Evolutionary conservation across 92 coral and sea anemone species (phyloP), one percentile per base, ranked within the genome.

Genomic region (Porites divaricata): DNA sequence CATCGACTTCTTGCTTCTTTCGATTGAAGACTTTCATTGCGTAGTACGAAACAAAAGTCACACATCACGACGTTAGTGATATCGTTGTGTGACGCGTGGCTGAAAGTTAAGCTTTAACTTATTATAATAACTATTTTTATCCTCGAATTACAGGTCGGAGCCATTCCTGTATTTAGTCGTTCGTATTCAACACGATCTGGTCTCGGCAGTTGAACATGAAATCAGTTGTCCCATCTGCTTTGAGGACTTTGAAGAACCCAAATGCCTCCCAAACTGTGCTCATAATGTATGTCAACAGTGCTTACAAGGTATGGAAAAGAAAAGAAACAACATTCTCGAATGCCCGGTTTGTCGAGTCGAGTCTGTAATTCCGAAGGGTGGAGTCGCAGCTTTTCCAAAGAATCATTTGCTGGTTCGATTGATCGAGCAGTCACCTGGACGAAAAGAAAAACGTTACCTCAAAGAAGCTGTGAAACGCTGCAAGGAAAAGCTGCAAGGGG

Each of bases 211-310:
- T 20, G 88, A 76, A 65, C 53, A 87, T 41, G 93, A 90, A 81
- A 82, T 90, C 71, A 63, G 77, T 59, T 90, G 93, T 67, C 93
- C 93, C 54, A 63, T 90, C 26, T 90, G 93, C 49, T 83, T 83
- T 21, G 93, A 90, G 19, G 85, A 81, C 35, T 87, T 90, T 73
- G 88, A 87, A 72, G 93, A 90, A 57, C 93, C 93, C 0, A 90
- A 90, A 49, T 80, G 78, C 63, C 86, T 90, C 59, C 93, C 93
- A n/a, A 86, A 66, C 45, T 90, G 93, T 45, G 93, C 88, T 23
- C 93, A 90, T 56, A 90, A 82, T 56, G 76, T 90, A 14, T 90
- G 93, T 50, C 81, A 86, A 57, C 76, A 84, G 25, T 86, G 90
- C 28, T 67, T 86, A 17, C 74, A 75, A 51, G 83, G 81, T 49